Conservation (phyloP, 2,113 vertebrate genomes). For the Cottus gobio region DNA sequence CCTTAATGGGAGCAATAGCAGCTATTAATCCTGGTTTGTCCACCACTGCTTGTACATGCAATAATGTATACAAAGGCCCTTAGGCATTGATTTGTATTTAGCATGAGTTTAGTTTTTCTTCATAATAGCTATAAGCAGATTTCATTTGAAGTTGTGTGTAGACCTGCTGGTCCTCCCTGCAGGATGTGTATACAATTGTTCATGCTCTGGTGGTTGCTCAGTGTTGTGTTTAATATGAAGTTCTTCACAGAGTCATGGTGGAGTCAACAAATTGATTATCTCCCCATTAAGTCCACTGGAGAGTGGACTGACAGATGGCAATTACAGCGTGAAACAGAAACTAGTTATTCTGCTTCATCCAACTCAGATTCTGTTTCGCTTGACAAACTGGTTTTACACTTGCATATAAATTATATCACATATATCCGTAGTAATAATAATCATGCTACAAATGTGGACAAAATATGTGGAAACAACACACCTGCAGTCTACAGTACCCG, state of each 20-base stretch:
- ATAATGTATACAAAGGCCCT: background rate
- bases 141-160: constrained; percentile 5
- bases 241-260: constrained; percentile 23
- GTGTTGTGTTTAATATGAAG: constrained; percentile 41
- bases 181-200: constrained; percentile 17
- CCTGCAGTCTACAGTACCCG: background rate
- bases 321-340: constrained; percentile 9
- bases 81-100: constrained; percentile 13
- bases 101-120: background rate
- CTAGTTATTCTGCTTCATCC: background rate
- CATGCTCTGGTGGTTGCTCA: constrained; percentile 43
- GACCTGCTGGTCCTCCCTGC: constrained; percentile 13
- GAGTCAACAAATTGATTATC: constrained; percentile 57
- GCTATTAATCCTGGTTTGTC: constrained; percentile 14
- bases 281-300: constrained; percentile 11
- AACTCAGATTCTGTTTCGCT: background rate
- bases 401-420: background rate
- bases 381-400: background rate
- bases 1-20: background rate
- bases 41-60: background rate
- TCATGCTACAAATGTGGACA: background rate
- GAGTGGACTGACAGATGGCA: constrained; percentile 16
- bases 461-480: background rate
- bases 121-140: background rate
- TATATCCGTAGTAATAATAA: constrained; percentile 1